Base-by-base conservation (phyloP, 2,113 vertebrate genomes). In the Seriola rivoliana region DNA sequence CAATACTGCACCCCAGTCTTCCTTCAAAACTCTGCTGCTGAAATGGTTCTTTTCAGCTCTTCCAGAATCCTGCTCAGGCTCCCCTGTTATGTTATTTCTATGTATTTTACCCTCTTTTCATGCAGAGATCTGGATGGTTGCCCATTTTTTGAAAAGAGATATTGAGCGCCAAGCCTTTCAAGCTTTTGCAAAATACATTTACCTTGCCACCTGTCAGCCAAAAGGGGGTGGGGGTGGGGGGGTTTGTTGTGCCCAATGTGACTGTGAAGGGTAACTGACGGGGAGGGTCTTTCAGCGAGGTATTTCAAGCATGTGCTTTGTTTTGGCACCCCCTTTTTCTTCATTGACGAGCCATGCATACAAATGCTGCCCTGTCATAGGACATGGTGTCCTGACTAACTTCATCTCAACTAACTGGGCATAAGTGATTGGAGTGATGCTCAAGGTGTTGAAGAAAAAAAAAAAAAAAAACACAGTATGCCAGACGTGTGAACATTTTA, bases 251-350 rank as follows among this genome's bases (percentile, higher is more conserved):
- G 64, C 75, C 73, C 78, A 85, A 85, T 92, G 86, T 90, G 85
- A 89, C 78, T 85, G 75, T 88, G 88, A 94, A 92, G 82, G 88
- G 80, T 90, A 91, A 92, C 88, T 90, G 81, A 78, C 80, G 78
- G 63, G 68, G 60, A 86, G 71, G 66, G 71, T 85, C 75, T 91
- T 78, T 88, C 81, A 75, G 66, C 62, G 54, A 78, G 65, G 50
- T 84, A 70, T 63, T 73, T 85, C 58, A 78, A 69, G 72, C 74
- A 85, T 90, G 85, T 67, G 65, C 78, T 66, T 80, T 82, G 79
- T 84, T 85, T 87, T 82, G 54, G 70, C 59, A 36, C 23, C 42
- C n/a, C 48, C 54, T 82, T 74, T 74, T 81, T 74, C 68, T 48
- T 87, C 65, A 75, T 21, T 23, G 34, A 72, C 44, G 59, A 78